Evolutionary conservation across 2,888 invertebrate genomes (phyloP).

Genomic region (Oligia strigilis): DNA sequence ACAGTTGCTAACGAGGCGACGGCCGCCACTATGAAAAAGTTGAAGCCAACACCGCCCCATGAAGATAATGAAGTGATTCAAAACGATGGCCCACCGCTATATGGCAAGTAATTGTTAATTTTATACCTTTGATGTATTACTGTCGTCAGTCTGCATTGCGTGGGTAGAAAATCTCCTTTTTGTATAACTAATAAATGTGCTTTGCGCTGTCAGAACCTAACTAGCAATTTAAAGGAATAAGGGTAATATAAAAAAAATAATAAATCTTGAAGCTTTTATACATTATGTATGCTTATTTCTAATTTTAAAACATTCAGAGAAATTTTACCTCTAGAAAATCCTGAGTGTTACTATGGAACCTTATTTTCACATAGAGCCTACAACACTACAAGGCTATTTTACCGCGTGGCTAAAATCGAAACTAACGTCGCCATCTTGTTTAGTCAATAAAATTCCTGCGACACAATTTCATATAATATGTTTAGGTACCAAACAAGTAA

Average conservation of each 20-base stretch:
- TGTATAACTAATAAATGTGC: constrained; percentile 3
- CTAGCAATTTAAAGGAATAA: not conserved
- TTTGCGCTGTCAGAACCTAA: constrained; percentile 4
- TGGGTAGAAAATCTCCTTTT: constrained; percentile 9
- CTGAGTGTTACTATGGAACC: not conserved
- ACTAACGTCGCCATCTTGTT: not conserved
- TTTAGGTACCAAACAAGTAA: not conserved
- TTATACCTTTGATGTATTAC: constrained; percentile 1
- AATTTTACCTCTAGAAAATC: not conserved
- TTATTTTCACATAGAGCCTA: not conserved
- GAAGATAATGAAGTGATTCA: constrained; percentile 85
- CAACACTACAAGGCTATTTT: not conserved
- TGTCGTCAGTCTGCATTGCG: constrained; percentile 9
- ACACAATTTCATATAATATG: not conserved
- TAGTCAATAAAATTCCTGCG: not conserved
- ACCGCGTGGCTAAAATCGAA: not conserved
- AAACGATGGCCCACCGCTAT: constrained; percentile 77
- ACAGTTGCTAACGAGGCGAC: constrained; percentile 56
- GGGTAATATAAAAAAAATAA: not conserved
- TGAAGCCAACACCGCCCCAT: constrained; percentile 78
- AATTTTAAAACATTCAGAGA: not conserved
- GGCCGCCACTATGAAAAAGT: constrained; percentile 72
- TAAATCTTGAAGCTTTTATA: not conserved
- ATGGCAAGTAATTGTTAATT: constrained; percentile 66
- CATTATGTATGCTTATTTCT: not conserved